Conservation (phyloP, 2,113 vertebrate species). For the Ciconia stormi region DNA sequence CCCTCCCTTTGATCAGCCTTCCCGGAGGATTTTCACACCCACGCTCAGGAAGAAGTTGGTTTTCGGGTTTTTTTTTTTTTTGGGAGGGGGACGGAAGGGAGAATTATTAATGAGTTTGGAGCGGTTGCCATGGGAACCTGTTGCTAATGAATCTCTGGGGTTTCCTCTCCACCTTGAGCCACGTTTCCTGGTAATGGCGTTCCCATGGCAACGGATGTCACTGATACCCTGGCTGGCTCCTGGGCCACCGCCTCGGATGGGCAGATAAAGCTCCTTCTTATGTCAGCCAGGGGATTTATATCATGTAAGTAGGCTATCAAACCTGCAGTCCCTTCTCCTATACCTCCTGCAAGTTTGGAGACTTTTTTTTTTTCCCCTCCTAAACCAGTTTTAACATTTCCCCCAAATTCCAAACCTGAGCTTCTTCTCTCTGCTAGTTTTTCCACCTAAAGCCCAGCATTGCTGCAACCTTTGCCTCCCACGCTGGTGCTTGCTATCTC, state of each 20-base stretch:
- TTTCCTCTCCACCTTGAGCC: constrained; percentile 80
- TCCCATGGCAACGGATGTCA: constrained; percentile 80
- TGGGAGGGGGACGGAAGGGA: not conserved
- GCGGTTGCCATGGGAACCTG: constrained; percentile 86
- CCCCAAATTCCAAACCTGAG: not conserved
- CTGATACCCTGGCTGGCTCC: constrained; percentile 66
- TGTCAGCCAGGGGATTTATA: not conserved
- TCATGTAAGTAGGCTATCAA: not conserved
- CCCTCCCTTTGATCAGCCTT: not conserved
- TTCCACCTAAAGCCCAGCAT: not conserved
- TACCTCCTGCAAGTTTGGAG: not conserved
- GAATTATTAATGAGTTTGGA: constrained; percentile 80
- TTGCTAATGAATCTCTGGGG: constrained; percentile 93
- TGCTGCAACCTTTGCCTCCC: not conserved
- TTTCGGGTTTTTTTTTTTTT: not conserved
- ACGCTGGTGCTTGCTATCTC: rapidly evolving
- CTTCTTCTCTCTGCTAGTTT: not conserved
- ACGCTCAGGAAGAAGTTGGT: not conserved
- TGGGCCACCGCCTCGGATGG: not conserved
- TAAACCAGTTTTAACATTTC: not conserved
- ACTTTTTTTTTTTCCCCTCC: not conserved
- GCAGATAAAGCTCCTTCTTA: not conserved
- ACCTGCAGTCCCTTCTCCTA: not conserved
- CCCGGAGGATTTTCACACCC: constrained; percentile 45
- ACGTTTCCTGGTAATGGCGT: constrained; percentile 74